Conservation (phyloP, 2,888 invertebrate species). For the Erpobdella octoculata region DNA sequence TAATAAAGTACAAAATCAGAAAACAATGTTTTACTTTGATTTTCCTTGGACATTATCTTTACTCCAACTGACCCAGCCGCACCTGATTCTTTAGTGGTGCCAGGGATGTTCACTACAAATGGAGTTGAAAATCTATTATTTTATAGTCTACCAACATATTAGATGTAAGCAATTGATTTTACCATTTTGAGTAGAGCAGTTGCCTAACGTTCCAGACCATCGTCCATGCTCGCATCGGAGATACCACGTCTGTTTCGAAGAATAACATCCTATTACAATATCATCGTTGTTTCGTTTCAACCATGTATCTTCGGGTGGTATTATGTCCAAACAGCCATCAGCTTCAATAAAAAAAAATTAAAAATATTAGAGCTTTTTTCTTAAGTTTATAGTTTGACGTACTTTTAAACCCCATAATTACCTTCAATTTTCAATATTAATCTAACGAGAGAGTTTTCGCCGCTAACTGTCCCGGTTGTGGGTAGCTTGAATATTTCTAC, state of each 20-base stretch:
- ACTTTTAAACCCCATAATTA: neutral
- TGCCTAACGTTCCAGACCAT: conserved; percentile 31
- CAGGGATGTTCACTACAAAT: neutral
- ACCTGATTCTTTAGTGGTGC: neutral
- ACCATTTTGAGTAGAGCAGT: conserved; percentile 26
- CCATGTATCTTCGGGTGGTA: conserved; percentile 22
- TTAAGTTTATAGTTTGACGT: no score
- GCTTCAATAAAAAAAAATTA: neutral
- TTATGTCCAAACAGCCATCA: conserved; percentile 18
- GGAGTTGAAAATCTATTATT: neutral
- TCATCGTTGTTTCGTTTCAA: conserved; percentile 24
- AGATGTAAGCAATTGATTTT: neutral
- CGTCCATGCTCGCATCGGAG: conserved; percentile 29
- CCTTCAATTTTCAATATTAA: neutral
- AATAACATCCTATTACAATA: conserved; percentile 30
- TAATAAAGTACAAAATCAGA: neutral
- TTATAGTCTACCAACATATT: neutral
- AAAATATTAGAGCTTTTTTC: neutral
- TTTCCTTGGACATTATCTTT: neutral
- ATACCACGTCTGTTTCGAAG: conserved; percentile 28
- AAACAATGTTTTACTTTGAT: neutral
- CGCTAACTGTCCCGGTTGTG: neutral
- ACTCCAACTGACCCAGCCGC: no score
- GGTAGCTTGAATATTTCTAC: neutral
- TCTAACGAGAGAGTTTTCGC: neutral